Evolutionary conservation across 2,113 vertebrate species (phyloP), one percentile per base, ranked within the genome.

Genomic region (Tauraco erythrolophus): DNA sequence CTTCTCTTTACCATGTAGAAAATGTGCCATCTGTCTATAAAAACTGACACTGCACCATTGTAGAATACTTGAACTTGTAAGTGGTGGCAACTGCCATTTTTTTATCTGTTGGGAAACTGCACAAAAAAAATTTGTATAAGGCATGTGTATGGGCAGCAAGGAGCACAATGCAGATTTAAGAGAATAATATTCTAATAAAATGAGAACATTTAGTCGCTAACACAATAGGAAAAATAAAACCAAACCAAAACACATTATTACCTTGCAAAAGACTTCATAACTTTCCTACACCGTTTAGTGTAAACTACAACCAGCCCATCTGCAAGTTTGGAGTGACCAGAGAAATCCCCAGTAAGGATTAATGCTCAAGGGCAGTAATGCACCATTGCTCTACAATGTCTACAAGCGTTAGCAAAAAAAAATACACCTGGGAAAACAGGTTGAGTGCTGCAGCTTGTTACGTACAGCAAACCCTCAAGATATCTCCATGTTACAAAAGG

Each of bases 351-450:
- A 12, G 8, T 4, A 48, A 83, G 27, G 56, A 35, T 5, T n/a
- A 24, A 37, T 1, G 5, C 25, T 41, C 3, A 11, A 62, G 33
- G 19, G 15, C 33, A 74, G 58, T 31, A 53, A 58, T 2, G 7
- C 15, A 46, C 6, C 41, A 16, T 6, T 54, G 35, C 19, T 84
- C 41, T 30, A 16, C 11, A 18, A 4, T 1, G 2, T 28, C 7
- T 45, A 54, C 25, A 24, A 45, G 9, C 4, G 25, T 30, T 39
- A 51, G 33, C 8, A 65, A 82, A 68, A 19, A 14, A 3, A 2
- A 25, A 6, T 7, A 7, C 18, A 19, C 0, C 0, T 30, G 2
- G 16, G 45, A 19, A 94, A 72, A 31, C 2, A 4, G 6, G 2
- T 57, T 24, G 18, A 65, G 17, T 14, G 13, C 10, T 41, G 19